phyloP scores from a whole-genome alignment of 2,797 vertebrate species.

The Channa striata region DNA sequence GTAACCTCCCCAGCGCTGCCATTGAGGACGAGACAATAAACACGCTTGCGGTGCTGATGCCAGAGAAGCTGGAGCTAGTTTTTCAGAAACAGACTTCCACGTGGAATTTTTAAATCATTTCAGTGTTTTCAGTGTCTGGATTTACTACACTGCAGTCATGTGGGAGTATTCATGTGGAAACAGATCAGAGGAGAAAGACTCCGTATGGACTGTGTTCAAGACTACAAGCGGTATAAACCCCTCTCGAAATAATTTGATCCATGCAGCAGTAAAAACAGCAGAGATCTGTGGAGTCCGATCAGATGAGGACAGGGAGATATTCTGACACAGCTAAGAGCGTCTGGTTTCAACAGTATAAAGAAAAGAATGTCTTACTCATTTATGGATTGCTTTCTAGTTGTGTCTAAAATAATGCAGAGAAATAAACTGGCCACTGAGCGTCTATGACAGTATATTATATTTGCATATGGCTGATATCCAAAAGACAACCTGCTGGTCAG shows the following conservation, averaged over 20 bases:
- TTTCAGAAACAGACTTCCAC: neutral
- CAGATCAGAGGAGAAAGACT: too few relatives aligned
- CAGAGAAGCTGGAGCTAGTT: slow-evolving; percentile 6
- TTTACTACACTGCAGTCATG: neutral
- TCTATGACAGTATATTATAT: slow-evolving; percentile 52
- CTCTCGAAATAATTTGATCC: too few relatives aligned
- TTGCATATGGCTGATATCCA: slow-evolving; percentile 42
- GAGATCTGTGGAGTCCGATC: neutral
- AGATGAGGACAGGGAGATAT: too few relatives aligned
- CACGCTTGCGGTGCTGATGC: neutral
- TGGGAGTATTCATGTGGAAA: too few relatives aligned
- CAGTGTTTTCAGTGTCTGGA: neutral
- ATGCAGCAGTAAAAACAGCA: too few relatives aligned
- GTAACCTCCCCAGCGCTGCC: too few relatives aligned
- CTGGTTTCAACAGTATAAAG: neutral
- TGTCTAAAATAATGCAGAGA: neutral
- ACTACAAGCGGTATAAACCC: neutral
- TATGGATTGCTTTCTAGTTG: too few relatives aligned
- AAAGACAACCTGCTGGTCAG: neutral
- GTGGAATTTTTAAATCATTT: neutral
- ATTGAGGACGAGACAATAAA: neutral
- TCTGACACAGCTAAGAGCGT: neutral
- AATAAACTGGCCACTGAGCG: slow-evolving; percentile 1
- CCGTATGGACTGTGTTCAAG: too few relatives aligned
- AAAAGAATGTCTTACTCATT: too few relatives aligned